Base-by-base conservation (phyloP, 2,113 vertebrate species). In the Sturnus vulgaris region DNA sequence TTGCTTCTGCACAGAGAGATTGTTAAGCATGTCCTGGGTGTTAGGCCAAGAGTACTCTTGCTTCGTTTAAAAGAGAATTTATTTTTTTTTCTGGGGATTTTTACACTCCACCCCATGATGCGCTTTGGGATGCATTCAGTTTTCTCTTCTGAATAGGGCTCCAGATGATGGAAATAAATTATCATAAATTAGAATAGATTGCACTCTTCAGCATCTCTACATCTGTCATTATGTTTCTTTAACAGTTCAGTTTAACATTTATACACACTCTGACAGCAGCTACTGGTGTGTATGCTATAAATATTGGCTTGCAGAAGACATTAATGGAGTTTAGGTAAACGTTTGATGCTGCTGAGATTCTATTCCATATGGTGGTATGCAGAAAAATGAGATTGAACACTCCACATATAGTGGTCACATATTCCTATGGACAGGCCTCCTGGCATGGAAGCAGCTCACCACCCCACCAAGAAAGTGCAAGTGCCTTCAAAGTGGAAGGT, bases 121-220 rank as follows among this genome's bases (percentile, higher is more conserved):
- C 21, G 44, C 92, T 96, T 96, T 90, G 94, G 95, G 95, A 96
- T 96, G 93, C 90, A 75, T 96, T 97, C 95, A 96, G 93, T 92
- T 94, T 96, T 96, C 95, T 31, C 88, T 94, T 94, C 92, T 97
- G 95, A 96, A 96, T 96, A 96, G 94, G 88, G 59, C 92, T 97
- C 92, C 95, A 96, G 96, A 96, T 96, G 95, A 97, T 96, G 90
- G 96, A 94, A 97, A 97, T 96, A 97, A 97, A 97, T 97, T 96
- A 97, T 92, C 96, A 97, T 97, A 97, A 96, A 97, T 97, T 97
- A 97, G 95, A 97, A 97, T 94, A 96, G 95, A 97, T 97, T 96
- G 94, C 96, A 96, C 94, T 96, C 96, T 95, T 96, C 96, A 96
- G 95, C 95, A 97, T 97, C 96, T 96, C 95, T 97, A 93, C 96